Evolutionary conservation across 2,888 invertebrate genomes (phyloP), one percentile per base, ranked within the genome.

Genomic region (Sisyra terminalis): DNA sequence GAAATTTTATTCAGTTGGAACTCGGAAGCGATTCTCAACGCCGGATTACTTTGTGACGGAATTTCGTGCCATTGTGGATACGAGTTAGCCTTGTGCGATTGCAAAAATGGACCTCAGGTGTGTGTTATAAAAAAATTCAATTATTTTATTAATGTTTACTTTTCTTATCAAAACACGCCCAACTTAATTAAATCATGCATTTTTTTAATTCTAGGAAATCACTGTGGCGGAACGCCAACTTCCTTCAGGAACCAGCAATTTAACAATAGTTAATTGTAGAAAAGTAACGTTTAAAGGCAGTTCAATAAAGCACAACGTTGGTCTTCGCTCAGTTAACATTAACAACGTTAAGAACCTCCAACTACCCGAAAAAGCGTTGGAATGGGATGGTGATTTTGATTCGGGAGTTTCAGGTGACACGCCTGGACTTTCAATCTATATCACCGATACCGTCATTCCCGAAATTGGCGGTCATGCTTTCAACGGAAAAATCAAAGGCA

Each of bases 401-500:
- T n/a, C 14, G 2, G 36, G 29, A 14, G 14, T 16, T 13, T 17
- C n/a, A n/a, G 17, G 15, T 5, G 40, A 43, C 13, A 17, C 14
- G 4, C 43, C 43, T 6, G 14, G 29, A 43, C 29, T 43, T 5
- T 17, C 37, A 38, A 38, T 43, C n/a, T 16, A 18, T 10, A 43
- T 43, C 6, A 11, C 14, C 10, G 15, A 43, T 30, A 37, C 43
- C 2, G 16, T n/a, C 3, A 38, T 34, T 8, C 17, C 16, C 6
- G 18, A 37, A 4, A 13, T 39, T 6, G 29, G 39, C 17, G 29
- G 32, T 9, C 66, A 73, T 50, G 72, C 78, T 29, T 75, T 86
- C 53, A 74, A 74, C 53, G 86, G 86, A 3, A 71, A 76, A 47
- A 71, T 84, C 46, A 75, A 77, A 52, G 73, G 75, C 50, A 73